Conservation (phyloP, 2,888 invertebrate species). For the Ichneumoninae sp. region DNA sequence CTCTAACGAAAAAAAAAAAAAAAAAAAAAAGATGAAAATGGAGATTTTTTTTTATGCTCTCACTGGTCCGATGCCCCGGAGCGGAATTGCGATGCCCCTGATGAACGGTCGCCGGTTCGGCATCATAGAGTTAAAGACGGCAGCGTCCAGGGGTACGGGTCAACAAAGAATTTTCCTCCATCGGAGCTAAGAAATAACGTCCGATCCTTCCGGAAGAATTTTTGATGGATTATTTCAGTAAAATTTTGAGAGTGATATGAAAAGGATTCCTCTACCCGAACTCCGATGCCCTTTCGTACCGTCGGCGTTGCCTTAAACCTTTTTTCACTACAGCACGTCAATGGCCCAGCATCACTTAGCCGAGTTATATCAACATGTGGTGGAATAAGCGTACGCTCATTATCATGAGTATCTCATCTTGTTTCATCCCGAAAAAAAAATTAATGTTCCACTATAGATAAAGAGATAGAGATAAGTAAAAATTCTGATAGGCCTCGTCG, state of each 20-base stretch:
- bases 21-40: not conserved
- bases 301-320: constrained; percentile 5
- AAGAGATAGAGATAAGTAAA: constrained; percentile 63
- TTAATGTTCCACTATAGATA: constrained; percentile 53
- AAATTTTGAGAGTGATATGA: constrained; percentile 2
- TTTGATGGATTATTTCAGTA: constrained; percentile 15
- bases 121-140: constrained; percentile 47
- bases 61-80: not conserved
- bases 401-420: constrained; percentile 59
- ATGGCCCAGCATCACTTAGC: not conserved
- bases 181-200: not conserved
- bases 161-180: not conserved
- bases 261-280: not conserved
- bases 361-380: constrained; percentile 18
- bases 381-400: constrained; percentile 45
- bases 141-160: constrained; percentile 48
- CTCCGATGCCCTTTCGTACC: constrained; percentile 7
- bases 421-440: constrained; percentile 50
- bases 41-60: not conserved
- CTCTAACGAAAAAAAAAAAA: not conserved
- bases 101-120: constrained; percentile 32
- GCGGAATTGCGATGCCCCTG: constrained; percentile 37
- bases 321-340: constrained; percentile 8
- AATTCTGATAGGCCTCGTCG: constrained; percentile 49
- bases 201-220: not conserved